A percentile compares a stretch with the other conserved stretches of the same genome.
Conservation (phyloP, 2,888 invertebrate species). For the Rotaria socialis region DNA sequence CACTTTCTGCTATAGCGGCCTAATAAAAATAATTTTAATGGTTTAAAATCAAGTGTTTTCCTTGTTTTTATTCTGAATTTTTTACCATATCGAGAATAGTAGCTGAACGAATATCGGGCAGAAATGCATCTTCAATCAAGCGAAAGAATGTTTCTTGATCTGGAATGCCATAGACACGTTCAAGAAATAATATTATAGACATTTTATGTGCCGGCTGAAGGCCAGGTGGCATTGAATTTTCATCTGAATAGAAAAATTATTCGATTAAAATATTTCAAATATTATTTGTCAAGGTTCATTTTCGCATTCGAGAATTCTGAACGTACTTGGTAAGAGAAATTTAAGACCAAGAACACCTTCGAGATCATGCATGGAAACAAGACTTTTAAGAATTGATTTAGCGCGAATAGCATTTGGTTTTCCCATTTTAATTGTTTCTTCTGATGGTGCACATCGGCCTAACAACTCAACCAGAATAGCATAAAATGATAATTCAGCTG, state of each 20-base stretch:
- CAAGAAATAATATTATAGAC: conserved; percentile 89
- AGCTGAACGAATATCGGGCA: conserved; percentile 93
- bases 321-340: conserved; percentile 71
- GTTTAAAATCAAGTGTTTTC: too few species aligned
- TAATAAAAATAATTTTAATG: conserved; percentile 47
- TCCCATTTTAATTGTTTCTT: conserved; percentile 65
- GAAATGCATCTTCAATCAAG: conserved; percentile 89
- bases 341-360: conserved; percentile 88
- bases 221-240: conserved; percentile 55
- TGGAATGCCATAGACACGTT: conserved; percentile 97
- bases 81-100: conserved; percentile 83
- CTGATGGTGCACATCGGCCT: conserved; percentile 67
- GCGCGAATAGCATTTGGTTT: conserved; percentile 96
- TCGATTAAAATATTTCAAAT: too few species aligned
- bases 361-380: conserved; percentile 92
- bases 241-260: conserved; percentile 47
- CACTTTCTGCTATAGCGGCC: conserved; percentile 72
- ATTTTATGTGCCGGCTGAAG: conserved; percentile 89
- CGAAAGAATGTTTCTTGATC: conserved; percentile 90
- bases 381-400: conserved; percentile 87
- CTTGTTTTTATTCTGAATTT: too few species aligned
- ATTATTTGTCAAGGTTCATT: too few species aligned
- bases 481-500: conserved; percentile 94
- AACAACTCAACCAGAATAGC: conserved; percentile 93
- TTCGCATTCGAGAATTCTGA: conserved; percentile 59